Evolutionary conservation across 2,888 invertebrate species (phyloP).

Genomic region (Drosophila atroscutellata): DNA sequence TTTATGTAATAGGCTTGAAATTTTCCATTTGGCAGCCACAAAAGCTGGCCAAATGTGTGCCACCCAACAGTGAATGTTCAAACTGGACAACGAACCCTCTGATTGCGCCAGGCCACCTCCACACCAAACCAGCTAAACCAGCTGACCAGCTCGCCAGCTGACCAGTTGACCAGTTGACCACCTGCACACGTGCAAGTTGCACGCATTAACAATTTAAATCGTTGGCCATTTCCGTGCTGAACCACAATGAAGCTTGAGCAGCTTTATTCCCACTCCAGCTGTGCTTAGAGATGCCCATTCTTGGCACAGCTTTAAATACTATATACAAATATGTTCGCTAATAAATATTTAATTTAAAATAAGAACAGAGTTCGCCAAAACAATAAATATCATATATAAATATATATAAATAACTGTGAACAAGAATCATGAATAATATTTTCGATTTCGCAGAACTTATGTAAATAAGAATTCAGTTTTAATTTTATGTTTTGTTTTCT

Average conservation of each 20-base stretch:
- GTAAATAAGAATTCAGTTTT: background rate
- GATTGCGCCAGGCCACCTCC: conserved; percentile 3
- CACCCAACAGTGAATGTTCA: conserved; percentile 36
- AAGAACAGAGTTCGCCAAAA: background rate
- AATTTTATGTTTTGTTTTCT: background rate
- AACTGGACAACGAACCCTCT: conserved; percentile 7
- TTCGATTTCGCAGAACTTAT: background rate
- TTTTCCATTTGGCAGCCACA: conserved; percentile 71
- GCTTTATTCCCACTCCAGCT: conserved; percentile 21
- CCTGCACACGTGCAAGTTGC: conserved; percentile 40
- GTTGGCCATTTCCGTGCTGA: conserved; percentile 52
- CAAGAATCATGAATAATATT: background rate
- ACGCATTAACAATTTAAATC: conserved; percentile 69
- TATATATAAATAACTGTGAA: background rate
- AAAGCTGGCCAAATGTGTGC: conserved; percentile 55
- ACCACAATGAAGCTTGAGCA: conserved; percentile 64
- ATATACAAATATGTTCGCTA: background rate
- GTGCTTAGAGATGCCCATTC: conserved; percentile 30
- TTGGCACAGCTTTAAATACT: conserved; percentile 1
- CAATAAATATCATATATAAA: background rate
- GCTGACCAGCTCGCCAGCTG: conserved; percentile 9
- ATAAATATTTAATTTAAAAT: background rate
- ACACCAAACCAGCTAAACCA: conserved; percentile 2
- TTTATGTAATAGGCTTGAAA: conserved; percentile 77
- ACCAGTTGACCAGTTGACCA: conserved; percentile 9